Percentiles rank a stretch among this genome's conserved stretches.
These are phyloP conservation scores for Cnemophilus loriae DNA, from an alignment of 2,113 vertebrate genomes.

Conservation along the genomic window DNA sequence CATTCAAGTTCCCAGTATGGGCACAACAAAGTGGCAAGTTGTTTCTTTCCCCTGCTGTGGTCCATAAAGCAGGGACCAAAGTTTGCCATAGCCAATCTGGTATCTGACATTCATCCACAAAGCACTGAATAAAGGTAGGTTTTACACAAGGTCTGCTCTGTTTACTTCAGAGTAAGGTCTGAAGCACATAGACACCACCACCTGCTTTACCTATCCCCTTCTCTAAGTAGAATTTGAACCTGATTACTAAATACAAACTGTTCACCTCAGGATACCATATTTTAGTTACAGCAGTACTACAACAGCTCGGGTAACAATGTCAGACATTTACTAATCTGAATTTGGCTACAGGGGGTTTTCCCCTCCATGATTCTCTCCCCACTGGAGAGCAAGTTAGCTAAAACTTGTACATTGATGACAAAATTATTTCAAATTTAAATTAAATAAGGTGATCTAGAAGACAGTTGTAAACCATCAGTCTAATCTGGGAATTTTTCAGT, in stretches of 20 bases:
- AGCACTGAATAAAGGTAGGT: background rate
- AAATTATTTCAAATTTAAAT: background rate
- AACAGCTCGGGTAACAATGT: background rate
- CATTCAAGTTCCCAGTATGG: background rate
- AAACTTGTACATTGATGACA: background rate
- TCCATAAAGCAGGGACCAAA: background rate
- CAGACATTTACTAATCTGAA: background rate
- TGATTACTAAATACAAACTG: background rate
- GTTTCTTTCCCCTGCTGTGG: background rate
- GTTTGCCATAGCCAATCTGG: background rate
- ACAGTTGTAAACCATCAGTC: background rate
- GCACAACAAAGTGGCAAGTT: background rate
- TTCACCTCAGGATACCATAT: conserved; percentile 2
- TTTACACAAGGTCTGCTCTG: background rate
- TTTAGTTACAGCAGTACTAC: conserved; percentile 69
- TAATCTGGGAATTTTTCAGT: background rate
- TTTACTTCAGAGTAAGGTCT: background rate
- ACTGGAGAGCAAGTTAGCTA: background rate
- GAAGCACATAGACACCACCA: background rate
- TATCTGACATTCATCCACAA: background rate
- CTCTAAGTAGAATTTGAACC: background rate
- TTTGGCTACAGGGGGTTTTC: background rate
- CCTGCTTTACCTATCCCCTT: background rate
- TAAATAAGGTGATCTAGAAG: background rate
- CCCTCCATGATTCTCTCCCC: background rate